phyloP scores from a whole-genome alignment of 1,140 invertebrate genomes.

The Drosophila tani region DNA sequence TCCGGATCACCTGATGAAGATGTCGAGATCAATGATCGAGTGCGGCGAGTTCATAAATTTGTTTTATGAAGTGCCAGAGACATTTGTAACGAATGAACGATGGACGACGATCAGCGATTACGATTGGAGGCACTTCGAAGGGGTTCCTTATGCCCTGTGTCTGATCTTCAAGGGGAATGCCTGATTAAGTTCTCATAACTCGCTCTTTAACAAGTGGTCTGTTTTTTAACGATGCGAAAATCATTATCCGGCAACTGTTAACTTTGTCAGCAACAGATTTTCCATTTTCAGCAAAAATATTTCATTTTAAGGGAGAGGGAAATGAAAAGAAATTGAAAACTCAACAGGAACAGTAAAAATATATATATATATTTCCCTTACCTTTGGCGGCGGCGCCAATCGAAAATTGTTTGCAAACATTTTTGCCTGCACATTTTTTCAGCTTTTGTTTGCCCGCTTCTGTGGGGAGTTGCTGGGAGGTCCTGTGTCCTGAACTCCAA shows the following conservation, averaged over 20 bases:
- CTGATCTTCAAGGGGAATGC: conserved; percentile 13
- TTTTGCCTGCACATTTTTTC: conserved; percentile 63
- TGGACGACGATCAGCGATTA: conserved; percentile 64
- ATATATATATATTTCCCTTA: conserved; percentile 55
- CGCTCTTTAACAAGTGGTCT: background rate
- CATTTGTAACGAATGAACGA: conserved; percentile 79
- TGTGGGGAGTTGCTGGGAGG: conserved; percentile 1
- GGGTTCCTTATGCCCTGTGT: background rate
- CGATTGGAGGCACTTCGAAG: conserved; percentile 37
- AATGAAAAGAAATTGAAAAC: conserved; percentile 73
- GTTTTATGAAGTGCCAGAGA: conserved; percentile 83
- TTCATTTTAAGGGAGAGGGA: conserved; percentile 46
- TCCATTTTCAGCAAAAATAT: conserved; percentile 59
- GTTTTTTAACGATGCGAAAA: conserved; percentile 10
- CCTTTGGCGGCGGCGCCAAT: conserved; percentile 65
- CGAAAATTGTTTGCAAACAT: conserved; percentile 79
- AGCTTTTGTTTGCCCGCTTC: conserved; percentile 26
- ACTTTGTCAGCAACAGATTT: conserved; percentile 79
- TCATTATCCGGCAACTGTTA: conserved; percentile 45
- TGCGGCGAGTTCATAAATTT: conserved; percentile 80
- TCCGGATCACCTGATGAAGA: conserved; percentile 76
- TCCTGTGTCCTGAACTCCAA: conserved; percentile 16
- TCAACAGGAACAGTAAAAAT: conserved; percentile 56
- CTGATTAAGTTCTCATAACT: conserved; percentile 28
- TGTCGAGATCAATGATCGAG: conserved; percentile 80